Conservation (phyloP, 2,113 vertebrate species). For the Calonectris borealis region DNA sequence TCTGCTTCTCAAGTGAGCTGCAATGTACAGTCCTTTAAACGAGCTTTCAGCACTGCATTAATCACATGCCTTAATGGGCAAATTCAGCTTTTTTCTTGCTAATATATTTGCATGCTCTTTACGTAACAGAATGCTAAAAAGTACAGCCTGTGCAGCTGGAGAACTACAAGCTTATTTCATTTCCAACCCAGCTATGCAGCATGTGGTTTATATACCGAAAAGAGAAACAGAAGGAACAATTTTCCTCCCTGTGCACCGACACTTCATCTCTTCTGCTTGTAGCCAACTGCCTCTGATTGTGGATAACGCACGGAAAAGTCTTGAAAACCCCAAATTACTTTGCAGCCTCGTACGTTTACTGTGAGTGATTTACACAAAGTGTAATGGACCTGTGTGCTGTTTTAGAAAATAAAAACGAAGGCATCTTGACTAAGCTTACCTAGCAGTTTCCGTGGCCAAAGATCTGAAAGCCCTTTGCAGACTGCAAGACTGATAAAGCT, state of each 20-base stretch:
- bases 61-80: constrained; percentile 49
- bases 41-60: constrained; percentile 68
- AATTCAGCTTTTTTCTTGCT: background rate
- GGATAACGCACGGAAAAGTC: background rate
- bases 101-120: constrained; percentile 14
- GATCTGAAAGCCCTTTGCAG: background rate
- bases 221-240: background rate
- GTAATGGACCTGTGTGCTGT: background rate
- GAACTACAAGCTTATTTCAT: background rate
- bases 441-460: background rate
- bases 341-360: background rate
- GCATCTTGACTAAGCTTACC: background rate
- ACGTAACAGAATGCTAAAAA: background rate
- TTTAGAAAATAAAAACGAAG: background rate
- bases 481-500: background rate
- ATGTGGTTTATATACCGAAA: background rate
- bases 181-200: background rate
- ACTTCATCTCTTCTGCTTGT: background rate
- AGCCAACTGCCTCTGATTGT: background rate
- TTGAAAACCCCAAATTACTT: background rate
- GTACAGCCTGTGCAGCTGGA: constrained; percentile 34
- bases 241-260: background rate
- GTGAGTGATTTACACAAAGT: background rate
- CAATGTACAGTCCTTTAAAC: background rate
- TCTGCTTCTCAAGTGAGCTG: constrained; percentile 9